These are phyloP conservation scores for Micrastur ruficollis DNA, from an alignment of 2,797 vertebrate species.

Conservation along the genomic window DNA sequence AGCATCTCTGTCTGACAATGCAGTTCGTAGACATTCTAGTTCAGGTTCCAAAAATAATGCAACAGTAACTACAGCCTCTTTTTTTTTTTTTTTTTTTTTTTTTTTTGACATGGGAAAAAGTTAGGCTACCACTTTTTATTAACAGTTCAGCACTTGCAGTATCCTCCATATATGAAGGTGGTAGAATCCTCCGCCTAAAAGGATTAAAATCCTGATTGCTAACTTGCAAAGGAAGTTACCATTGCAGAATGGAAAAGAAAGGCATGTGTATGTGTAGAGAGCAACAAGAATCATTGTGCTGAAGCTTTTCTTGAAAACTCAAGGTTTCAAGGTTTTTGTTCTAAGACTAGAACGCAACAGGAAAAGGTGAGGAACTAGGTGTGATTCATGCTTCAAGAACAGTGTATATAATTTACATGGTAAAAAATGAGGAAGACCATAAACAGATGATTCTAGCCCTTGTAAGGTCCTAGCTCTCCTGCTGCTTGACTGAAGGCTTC, in stretches of 20 bases:
- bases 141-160: neutral
- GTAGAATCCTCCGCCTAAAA: neutral
- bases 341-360: neutral
- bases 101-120: neutral
- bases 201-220: neutral
- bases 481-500: neutral
- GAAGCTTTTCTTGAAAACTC: neutral
- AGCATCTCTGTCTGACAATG: neutral
- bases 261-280: neutral
- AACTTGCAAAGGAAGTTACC: neutral
- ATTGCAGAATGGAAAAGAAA: neutral
- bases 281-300: neutral
- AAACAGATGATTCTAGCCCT: neutral
- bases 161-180: neutral
- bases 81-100: accelerated
- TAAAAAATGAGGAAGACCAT: neutral
- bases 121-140: neutral
- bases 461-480: neutral
- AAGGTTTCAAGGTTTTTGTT: neutral
- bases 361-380: neutral
- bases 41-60: neutral
- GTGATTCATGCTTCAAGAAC: neutral
- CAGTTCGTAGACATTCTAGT: neutral
- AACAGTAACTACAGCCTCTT: neutral
- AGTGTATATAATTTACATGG: neutral